Evolutionary conservation across 2,888 invertebrate genomes (phyloP).

Genomic region (Agapetus fuscipes): DNA sequence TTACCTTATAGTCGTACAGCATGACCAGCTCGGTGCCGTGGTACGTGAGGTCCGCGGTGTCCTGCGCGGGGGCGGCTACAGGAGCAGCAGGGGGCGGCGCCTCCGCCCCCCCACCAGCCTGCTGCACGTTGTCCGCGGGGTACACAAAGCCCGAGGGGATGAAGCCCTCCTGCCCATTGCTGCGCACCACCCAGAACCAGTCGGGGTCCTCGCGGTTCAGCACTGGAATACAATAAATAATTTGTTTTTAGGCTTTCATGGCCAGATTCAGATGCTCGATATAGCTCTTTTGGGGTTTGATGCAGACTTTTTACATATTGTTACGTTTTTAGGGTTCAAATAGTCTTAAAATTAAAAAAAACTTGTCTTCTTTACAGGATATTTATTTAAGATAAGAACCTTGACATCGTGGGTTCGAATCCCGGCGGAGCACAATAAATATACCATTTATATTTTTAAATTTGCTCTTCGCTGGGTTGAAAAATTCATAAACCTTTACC

Average conservation of each 20-base stretch:
- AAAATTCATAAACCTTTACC: too few relatives aligned
- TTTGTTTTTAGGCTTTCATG: too few relatives aligned
- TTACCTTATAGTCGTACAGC: conserved; percentile 87
- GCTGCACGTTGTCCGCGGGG: conserved; percentile 73
- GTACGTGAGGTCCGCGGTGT: conserved; percentile 59
- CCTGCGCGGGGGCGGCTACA: conserved; percentile 19
- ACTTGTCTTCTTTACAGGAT: too few relatives aligned
- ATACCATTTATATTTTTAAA: too few relatives aligned
- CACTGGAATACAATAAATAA: conserved; percentile 40
- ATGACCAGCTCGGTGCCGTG: conserved; percentile 89
- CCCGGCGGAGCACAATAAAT: too few relatives aligned
- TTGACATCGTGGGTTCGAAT: too few relatives aligned
- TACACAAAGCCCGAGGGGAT: conserved; percentile 92
- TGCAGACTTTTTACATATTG: neutral
- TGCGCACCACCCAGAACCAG: conserved; percentile 93
- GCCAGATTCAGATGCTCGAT: too few relatives aligned
- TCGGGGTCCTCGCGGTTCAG: conserved; percentile 90
- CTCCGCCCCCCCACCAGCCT: conserved; percentile 37
- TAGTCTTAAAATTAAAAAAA: too few relatives aligned
- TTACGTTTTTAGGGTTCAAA: too few relatives aligned
- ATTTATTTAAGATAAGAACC: too few relatives aligned
- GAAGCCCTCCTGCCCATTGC: conserved; percentile 90
- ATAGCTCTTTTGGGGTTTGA: conserved; percentile 2
- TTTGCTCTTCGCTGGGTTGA: too few relatives aligned
- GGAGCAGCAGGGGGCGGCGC: conserved; percentile 7